Percentiles rank a stretch among this genome's conserved stretches.
Evolutionary conservation across 2,888 invertebrate genomes (phyloP).

Genomic region (Lottia gigantea): DNA sequence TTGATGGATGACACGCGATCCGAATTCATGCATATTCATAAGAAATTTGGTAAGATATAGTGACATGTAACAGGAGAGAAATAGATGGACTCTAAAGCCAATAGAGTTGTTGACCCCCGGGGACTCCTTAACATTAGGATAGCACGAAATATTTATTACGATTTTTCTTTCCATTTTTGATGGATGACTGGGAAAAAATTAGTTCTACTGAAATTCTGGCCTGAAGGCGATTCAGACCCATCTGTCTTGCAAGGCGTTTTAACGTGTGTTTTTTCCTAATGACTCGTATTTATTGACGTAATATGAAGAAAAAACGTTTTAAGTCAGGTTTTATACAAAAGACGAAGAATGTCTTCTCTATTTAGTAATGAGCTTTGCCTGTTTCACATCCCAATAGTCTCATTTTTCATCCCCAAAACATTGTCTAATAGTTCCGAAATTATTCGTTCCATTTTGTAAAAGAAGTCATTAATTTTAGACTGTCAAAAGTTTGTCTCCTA

Average conservation of each 20-base stretch:
- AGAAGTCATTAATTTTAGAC: slow-evolving; percentile 7
- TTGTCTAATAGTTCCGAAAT: slow-evolving; percentile 3
- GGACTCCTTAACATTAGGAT: slow-evolving; percentile 5
- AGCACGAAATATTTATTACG: slow-evolving; percentile 6
- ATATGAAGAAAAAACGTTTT: not conserved
- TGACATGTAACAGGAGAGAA: slow-evolving; percentile 5
- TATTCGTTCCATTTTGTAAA: slow-evolving; percentile 7
- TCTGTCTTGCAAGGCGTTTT: slow-evolving; percentile 7
- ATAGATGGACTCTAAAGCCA: not conserved
- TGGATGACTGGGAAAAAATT: slow-evolving; percentile 7
- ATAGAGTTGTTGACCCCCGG: not conserved
- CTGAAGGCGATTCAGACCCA: not conserved
- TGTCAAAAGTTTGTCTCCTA: not conserved
- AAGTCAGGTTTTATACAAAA: not conserved
- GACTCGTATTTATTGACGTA: not conserved
- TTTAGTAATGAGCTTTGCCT: slow-evolving; percentile 4
- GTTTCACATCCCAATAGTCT: not conserved
- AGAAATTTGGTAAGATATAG: slow-evolving; percentile 9
- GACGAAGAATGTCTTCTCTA: not conserved
- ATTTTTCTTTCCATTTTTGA: slow-evolving; percentile 1
- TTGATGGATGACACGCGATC: slow-evolving; percentile 8
- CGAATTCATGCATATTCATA: slow-evolving; percentile 5
- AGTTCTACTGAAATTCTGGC: slow-evolving; percentile 6
- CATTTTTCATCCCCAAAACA: slow-evolving; percentile 3
- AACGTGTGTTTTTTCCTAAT: not conserved